Conservation (phyloP, 2,113 vertebrate genomes). For the Aldabrachelys gigantea region DNA sequence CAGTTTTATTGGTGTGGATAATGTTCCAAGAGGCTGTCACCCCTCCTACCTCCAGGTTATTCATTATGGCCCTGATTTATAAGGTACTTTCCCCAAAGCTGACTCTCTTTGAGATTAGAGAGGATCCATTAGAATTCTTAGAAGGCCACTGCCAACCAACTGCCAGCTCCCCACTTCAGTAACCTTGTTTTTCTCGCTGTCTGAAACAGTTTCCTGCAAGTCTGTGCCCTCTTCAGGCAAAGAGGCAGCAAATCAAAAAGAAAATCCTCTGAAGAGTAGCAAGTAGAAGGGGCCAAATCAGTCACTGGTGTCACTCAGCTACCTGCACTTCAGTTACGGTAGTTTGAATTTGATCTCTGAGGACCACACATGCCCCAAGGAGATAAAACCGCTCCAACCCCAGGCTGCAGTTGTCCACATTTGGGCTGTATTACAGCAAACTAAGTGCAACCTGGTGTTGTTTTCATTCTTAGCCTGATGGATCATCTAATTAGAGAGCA, state of each 20-base stretch:
- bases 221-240: not conserved
- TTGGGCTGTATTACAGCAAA: not conserved
- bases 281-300: not conserved
- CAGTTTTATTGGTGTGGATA: not conserved
- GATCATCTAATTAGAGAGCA: conserved; percentile 28
- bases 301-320: not conserved
- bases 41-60: not conserved
- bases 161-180: not conserved
- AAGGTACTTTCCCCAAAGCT: not conserved
- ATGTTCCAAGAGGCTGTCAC: not conserved
- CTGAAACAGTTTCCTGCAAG: not conserved
- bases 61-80: not conserved
- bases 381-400: not conserved
- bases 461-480: conserved; percentile 15
- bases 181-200: not conserved
- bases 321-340: not conserved
- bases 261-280: not conserved
- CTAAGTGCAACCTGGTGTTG: not conserved
- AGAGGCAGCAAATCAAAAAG: not conserved
- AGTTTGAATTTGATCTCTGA: not conserved
- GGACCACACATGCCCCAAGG: not conserved
- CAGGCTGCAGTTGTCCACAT: not conserved
- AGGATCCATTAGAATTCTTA: not conserved
- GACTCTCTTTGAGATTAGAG: not conserved
- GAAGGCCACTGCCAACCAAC: not conserved